phyloP scores from a whole-genome alignment of 2,888 invertebrate genomes.

The Mycogona germanica region DNA sequence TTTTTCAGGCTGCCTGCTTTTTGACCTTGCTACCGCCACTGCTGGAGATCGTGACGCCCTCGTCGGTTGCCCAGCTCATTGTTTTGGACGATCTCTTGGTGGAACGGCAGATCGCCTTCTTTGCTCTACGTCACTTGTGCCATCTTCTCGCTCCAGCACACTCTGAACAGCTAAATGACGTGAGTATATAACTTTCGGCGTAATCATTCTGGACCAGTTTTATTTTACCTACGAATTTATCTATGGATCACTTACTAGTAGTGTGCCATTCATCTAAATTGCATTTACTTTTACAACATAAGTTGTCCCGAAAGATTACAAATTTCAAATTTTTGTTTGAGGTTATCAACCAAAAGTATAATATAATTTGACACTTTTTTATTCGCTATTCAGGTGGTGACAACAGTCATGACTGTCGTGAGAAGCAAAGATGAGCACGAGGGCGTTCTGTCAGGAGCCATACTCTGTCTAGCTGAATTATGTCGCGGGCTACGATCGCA shows the following conservation, averaged over 20 bases:
- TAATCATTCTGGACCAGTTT: no score
- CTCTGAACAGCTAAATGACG: constrained; percentile 54
- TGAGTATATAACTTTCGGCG: no score
- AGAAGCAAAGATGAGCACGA: constrained; percentile 39
- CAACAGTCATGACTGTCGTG: constrained; percentile 50
- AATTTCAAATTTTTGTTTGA: no score
- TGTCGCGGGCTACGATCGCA: constrained; percentile 61
- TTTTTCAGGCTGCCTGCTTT: not conserved
- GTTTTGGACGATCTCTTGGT: constrained; percentile 45
- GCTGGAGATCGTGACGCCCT: constrained; percentile 43
- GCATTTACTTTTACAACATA: no score
- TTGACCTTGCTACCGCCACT: constrained; percentile 45
- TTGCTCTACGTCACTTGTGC: constrained; percentile 70
- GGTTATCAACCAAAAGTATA: no score
- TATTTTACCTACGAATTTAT: no score
- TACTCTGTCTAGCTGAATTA: constrained; percentile 65
- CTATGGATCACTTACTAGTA: no score
- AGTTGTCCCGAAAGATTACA: no score
- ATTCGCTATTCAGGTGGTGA: constrained; percentile 43
- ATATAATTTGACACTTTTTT: not conserved
- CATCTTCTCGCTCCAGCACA: constrained; percentile 53
- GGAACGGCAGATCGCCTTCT: constrained; percentile 67
- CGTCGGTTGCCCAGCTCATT: constrained; percentile 29
- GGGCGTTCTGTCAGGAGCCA: constrained; percentile 56
- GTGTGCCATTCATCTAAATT: no score